Evolutionary conservation across 1,140 invertebrate genomes (phyloP), one percentile per base, ranked within the genome.

Genomic region (Frieseomelitta varia): DNA sequence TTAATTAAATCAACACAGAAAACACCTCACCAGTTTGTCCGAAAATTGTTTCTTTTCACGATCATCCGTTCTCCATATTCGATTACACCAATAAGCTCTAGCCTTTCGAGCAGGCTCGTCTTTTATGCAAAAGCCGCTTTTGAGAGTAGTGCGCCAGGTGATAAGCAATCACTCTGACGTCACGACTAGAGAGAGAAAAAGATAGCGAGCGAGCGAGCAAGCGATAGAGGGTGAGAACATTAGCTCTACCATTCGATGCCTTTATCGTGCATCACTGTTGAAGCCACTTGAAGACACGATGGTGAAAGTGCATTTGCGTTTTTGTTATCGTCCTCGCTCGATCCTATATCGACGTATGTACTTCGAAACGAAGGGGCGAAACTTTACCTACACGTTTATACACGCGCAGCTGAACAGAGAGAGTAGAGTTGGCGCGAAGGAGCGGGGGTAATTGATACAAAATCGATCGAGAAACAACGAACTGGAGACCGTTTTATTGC

Each of bases 301-400:
- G 53, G 34, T 58, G 53, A 80, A 79, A 71, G 68, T 71, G 79
- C 53, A 80, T 58, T 72, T 58, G 79, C 79, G 67, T 80, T 80
- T 80, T 80, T 58, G 67, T 80, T 69, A 79, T 79, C 63, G 51
- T n/a, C 8, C 51, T 56, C 34, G 68, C 10, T 39, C 68, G 68
- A 80, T 27, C 24, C 19, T 61, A 51, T 71, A 55, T 39, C 65
- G 53, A 39, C 14, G 30, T n/a, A n/a, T n/a, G n/a, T 21, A 71
- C 78, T 56, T 56, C 34, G 53, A 58, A 27, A 58, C 79, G 53
- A 56, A 30, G 65, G 51, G 51, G 65, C 21, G 65, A 73, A 72
- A 80, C 68, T 80, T 73, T 14, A 34, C 21, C 53, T 39, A 30
- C 21, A 53, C 69, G 68, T 80, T 80, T 80, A 63, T 39, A 47